These are phyloP conservation scores for Nymphicus hollandicus DNA, from an alignment of 2,113 vertebrate genomes.

Conservation along the genomic window DNA sequence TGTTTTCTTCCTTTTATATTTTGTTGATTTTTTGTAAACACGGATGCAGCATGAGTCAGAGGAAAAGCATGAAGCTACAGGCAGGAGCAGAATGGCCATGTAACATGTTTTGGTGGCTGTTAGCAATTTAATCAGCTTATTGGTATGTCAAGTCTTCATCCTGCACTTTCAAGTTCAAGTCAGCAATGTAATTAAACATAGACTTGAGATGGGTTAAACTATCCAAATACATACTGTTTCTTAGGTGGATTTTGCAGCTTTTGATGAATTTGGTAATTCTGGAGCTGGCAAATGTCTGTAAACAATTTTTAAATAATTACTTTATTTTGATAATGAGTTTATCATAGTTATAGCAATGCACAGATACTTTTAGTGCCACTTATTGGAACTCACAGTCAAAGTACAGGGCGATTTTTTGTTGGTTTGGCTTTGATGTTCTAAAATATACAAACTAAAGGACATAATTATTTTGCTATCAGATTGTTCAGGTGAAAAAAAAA, in stretches of 20 bases:
- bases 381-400: background rate
- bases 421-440: background rate
- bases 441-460: background rate
- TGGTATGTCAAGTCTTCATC: background rate
- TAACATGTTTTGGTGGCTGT: rapidly evolving
- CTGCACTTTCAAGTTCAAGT: background rate
- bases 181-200: background rate
- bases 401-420: background rate
- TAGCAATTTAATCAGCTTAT: background rate
- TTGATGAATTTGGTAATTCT: background rate
- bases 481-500: background rate
- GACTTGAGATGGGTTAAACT: background rate
- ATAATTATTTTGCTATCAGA: background rate
- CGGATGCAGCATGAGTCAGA: rapidly evolving
- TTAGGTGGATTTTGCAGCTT: background rate
- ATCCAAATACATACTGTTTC: background rate
- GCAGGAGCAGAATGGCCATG: background rate
- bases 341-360: background rate
- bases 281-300: background rate
- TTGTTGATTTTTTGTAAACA: background rate
- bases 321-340: background rate
- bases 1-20: background rate
- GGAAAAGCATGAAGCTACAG: background rate
- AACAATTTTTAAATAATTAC: background rate
- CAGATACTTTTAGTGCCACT: background rate